Evolutionary conservation across 2,113 vertebrate species (phyloP).

Genomic region (Oplegnathus fasciatus): DNA sequence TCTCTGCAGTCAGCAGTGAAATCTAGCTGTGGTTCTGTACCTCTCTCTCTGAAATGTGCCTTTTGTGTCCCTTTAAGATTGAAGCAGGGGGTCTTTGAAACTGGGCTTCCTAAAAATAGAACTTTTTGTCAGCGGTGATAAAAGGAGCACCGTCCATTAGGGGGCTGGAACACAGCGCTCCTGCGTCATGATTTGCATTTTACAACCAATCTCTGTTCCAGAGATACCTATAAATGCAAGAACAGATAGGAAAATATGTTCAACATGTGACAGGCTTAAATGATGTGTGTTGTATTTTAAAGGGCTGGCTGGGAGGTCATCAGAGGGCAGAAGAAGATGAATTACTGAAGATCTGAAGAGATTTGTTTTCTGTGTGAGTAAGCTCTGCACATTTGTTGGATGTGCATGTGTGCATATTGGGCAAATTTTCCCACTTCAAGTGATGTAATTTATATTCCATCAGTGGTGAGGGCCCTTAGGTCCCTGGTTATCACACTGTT

Average conservation of each 20-base stretch:
- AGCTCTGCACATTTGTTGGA: not conserved
- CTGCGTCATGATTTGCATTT: constrained; percentile 9
- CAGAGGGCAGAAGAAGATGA: not conserved
- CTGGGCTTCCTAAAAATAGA: constrained; percentile 21
- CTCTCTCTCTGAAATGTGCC: not conserved
- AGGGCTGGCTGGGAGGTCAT: not conserved
- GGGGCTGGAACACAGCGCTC: not conserved
- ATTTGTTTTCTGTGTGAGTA: not conserved
- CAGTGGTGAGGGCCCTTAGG: constrained; percentile 4
- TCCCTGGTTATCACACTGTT: constrained; percentile 28
- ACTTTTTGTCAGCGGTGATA: constrained; percentile 25
- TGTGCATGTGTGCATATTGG: not conserved
- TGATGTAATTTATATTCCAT: constrained; percentile 46
- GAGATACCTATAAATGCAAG: not conserved
- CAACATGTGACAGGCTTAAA: not conserved
- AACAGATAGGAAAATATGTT: constrained; percentile 2
- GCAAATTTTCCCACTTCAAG: not conserved
- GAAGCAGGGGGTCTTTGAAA: constrained; percentile 6
- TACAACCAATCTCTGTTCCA: constrained; percentile 31
- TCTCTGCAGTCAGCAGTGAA: not conserved
- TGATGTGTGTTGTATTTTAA: not conserved
- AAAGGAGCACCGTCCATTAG: constrained; percentile 29
- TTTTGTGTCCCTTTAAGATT: constrained; percentile 15
- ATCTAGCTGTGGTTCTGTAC: not conserved
- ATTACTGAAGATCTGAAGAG: not conserved